Evolutionary conservation across 2,113 vertebrate species (phyloP).

Genomic region (Phainopepla nitens): DNA sequence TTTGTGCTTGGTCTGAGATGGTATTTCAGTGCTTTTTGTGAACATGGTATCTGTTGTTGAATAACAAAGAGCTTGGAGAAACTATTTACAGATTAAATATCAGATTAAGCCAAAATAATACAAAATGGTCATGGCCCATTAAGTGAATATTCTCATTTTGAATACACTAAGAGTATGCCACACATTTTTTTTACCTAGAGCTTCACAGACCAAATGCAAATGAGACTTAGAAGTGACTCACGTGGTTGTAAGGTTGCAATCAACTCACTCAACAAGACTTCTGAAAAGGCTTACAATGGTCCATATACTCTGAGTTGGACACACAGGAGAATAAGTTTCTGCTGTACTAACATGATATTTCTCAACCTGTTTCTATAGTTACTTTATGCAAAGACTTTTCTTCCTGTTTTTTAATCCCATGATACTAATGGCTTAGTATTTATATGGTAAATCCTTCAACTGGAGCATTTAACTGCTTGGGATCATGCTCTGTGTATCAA

Average conservation of each 20-base stretch:
- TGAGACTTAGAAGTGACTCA: neutral
- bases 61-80: neutral
- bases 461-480: neutral
- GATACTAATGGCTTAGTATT: neutral
- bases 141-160: neutral
- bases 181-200: neutral
- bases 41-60: neutral
- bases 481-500: neutral
- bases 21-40: neutral
- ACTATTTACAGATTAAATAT: neutral
- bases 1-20: neutral
- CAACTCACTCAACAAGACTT: fast-evolving
- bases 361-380: neutral
- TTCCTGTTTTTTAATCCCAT: neutral
- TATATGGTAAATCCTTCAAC: neutral
- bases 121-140: neutral
- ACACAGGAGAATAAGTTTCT: neutral
- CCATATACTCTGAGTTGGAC: neutral
- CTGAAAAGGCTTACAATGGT: neutral
- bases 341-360: neutral
- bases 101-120: neutral
- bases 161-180: neutral
- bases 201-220: neutral
- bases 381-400: neutral
- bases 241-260: neutral